Percentiles rank a stretch among this genome's conserved stretches.
These are phyloP conservation scores for Cyprinella venusta DNA, from an alignment of 2,797 vertebrate species.

Conservation along the genomic window DNA sequence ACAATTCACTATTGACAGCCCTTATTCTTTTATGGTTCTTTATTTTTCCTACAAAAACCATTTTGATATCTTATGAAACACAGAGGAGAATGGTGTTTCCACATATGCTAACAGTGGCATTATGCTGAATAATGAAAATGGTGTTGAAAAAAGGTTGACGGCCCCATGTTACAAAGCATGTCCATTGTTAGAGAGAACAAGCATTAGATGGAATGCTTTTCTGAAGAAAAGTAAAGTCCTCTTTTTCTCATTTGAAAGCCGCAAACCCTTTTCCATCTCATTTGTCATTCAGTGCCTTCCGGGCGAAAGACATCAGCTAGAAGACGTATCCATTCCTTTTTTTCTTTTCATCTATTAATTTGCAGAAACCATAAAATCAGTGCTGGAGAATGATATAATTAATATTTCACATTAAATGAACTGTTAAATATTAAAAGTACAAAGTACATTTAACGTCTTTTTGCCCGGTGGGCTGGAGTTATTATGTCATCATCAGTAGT, in stretches of 20 bases:
- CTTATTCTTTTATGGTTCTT: neutral
- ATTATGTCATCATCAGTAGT: conserved; percentile 46
- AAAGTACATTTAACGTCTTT: conserved; percentile 51
- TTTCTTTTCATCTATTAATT: conserved; percentile 46
- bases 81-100: conserved; percentile 17
- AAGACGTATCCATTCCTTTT: conserved; percentile 38
- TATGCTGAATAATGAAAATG: conserved; percentile 41
- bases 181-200: conserved; percentile 27
- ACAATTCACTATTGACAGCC: neutral
- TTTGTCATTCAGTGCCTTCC: conserved; percentile 49
- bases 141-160: conserved; percentile 46
- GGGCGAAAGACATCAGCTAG: conserved; percentile 53
- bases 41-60: neutral
- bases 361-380: conserved; percentile 35
- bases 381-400: conserved; percentile 40
- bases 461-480: conserved; percentile 49
- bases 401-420: conserved; percentile 45
- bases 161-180: conserved; percentile 48
- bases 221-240: conserved; percentile 45
- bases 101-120: conserved; percentile 20
- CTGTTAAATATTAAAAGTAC: conserved; percentile 45
- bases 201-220: conserved; percentile 47
- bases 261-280: conserved; percentile 50
- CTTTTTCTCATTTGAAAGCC: conserved; percentile 42
- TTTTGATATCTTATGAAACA: conserved; percentile 38